A percentile compares a stretch with the other conserved stretches of the same genome.
phyloP scores from a whole-genome alignment of 1,140 invertebrate genomes.

The Xylocopa sonorina region DNA sequence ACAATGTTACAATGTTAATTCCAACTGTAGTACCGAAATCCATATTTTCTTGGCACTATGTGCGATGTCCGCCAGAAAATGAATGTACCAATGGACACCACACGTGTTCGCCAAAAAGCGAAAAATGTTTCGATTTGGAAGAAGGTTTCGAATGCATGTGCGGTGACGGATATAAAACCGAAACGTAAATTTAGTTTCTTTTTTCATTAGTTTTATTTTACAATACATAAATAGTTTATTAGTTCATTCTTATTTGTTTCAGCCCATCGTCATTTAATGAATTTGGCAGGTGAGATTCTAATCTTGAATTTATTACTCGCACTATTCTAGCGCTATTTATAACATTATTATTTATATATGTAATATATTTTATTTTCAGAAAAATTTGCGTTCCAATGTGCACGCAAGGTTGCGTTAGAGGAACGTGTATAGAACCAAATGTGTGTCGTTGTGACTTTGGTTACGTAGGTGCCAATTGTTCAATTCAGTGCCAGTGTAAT shows the following conservation, averaged over 20 bases:
- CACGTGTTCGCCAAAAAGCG: slow-evolving; percentile 91
- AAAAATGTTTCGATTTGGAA: slow-evolving; percentile 90
- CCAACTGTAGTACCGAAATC: slow-evolving; percentile 74
- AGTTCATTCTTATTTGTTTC: slow-evolving; percentile 55
- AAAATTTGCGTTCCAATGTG: slow-evolving; percentile 91
- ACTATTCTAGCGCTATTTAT: neutral
- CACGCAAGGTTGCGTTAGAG: slow-evolving; percentile 93
- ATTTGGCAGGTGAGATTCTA: slow-evolving; percentile 64
- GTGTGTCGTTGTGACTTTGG: slow-evolving; percentile 96
- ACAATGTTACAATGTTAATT: slow-evolving; percentile 79
- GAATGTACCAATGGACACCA: slow-evolving; percentile 96
- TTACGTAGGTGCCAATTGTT: slow-evolving; percentile 96
- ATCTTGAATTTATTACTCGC: neutral
- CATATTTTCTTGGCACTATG: slow-evolving; percentile 91
- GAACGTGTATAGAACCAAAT: slow-evolving; percentile 92
- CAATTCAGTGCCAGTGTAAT: slow-evolving; percentile 96
- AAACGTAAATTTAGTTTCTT: slow-evolving; percentile 66
- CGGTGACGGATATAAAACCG: slow-evolving; percentile 89
- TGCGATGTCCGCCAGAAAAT: slow-evolving; percentile 94
- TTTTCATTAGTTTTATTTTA: neutral
- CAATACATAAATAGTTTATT: slow-evolving; percentile 8
- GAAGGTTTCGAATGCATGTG: slow-evolving; percentile 93
- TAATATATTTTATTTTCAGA: slow-evolving; percentile 43
- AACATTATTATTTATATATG: neutral
- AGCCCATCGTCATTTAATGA: slow-evolving; percentile 69